These are phyloP conservation scores for Temnothorax unifasciatus DNA, from an alignment of 2,888 invertebrate genomes.

Conservation along the genomic window DNA sequence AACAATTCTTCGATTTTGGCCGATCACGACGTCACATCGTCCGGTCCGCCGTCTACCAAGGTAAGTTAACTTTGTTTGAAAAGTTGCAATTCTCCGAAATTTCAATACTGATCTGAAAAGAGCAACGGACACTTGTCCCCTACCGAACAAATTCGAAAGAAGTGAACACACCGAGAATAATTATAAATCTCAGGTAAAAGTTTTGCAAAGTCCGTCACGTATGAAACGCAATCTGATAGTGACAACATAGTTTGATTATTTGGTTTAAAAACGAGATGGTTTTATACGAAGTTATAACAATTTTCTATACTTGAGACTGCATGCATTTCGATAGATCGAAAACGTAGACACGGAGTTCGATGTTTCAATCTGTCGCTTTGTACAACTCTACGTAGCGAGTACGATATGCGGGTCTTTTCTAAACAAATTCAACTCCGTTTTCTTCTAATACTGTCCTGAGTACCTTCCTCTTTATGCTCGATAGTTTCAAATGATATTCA, in stretches of 20 bases:
- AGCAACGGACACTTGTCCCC: slow-evolving; percentile 59
- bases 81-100: neutral
- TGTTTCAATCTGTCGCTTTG: slow-evolving; percentile 58
- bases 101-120: slow-evolving; percentile 53
- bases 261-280: slow-evolving; percentile 38
- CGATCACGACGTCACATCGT: slow-evolving; percentile 92
- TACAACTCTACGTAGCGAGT: slow-evolving; percentile 60
- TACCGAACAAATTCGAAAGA: slow-evolving; percentile 61
- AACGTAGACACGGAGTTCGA: slow-evolving; percentile 55
- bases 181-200: slow-evolving; percentile 74
- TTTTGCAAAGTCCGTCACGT: slow-evolving; percentile 59
- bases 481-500: slow-evolving; percentile 45
- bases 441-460: slow-evolving; percentile 38
- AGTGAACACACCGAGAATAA: slow-evolving; percentile 66
- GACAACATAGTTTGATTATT: slow-evolving; percentile 21
- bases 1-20: slow-evolving; percentile 94
- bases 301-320: slow-evolving; percentile 66
- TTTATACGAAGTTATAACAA: slow-evolving; percentile 49
- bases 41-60: slow-evolving; percentile 94
- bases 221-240: slow-evolving; percentile 35
- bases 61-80: slow-evolving; percentile 86
- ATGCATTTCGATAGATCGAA: slow-evolving; percentile 62
- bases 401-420: slow-evolving; percentile 36
- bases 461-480: slow-evolving; percentile 46
- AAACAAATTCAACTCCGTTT: slow-evolving; percentile 32